Evolutionary conservation across 2,113 vertebrate genomes (phyloP).

Genomic region (Vicugna pacos): DNA sequence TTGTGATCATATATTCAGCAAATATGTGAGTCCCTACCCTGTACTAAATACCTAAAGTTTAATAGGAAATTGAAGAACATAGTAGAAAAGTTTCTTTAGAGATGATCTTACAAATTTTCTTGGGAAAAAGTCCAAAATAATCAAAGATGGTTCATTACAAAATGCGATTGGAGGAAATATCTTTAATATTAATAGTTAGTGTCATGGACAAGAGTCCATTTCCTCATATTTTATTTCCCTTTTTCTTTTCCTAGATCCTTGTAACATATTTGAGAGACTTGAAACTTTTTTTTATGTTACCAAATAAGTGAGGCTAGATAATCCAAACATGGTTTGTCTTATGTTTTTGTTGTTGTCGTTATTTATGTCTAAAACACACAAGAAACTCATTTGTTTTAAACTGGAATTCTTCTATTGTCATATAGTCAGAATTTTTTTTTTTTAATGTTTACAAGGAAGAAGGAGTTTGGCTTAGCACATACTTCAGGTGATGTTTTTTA

Average conservation of each 20-base stretch:
- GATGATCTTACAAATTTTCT: background rate
- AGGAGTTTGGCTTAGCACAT: background rate
- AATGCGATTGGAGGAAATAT: background rate
- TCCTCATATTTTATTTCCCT: background rate
- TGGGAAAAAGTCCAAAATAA: background rate
- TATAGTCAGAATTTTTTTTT: background rate
- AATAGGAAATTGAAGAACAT: background rate
- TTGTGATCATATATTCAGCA: background rate
- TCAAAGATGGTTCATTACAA: background rate
- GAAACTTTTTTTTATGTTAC: background rate
- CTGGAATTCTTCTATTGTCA: background rate
- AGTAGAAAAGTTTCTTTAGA: background rate
- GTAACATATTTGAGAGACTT: background rate
- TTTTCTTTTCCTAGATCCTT: background rate
- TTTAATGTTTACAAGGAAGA: background rate
- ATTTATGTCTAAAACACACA: conserved; percentile 4
- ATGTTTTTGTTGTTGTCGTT: background rate
- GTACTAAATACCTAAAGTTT: background rate
- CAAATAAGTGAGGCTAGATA: background rate
- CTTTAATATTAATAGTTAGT: background rate
- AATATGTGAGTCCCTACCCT: background rate
- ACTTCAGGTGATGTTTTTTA: background rate
- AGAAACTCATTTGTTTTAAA: background rate
- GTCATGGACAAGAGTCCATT: background rate
- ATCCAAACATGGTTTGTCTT: background rate